Base-by-base conservation (phyloP, 2,113 vertebrate genomes). In the Leptodactylus fuscus region DNA sequence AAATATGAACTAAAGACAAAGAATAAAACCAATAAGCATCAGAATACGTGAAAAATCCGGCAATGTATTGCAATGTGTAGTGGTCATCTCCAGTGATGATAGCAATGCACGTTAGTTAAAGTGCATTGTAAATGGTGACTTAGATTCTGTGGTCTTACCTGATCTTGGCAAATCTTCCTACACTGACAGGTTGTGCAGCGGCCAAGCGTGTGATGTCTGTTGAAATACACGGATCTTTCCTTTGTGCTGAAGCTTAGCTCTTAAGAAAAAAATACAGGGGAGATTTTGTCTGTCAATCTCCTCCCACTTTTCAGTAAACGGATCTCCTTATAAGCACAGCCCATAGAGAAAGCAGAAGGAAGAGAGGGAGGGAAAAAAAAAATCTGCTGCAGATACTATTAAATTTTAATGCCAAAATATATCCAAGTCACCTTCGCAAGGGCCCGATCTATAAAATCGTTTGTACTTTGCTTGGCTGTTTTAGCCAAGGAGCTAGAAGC, bases 181-280 rank as follows among this genome's bases (percentile, higher is more conserved):
- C 34, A 41, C 67, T 58, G 55, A 75, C 62, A 49, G 46, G 9
- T 48, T 71, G 85, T 44, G 10, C 83, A 44, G 67, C 24, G 32
- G 82, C 83, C 58, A 88, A 60, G 85, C 36, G 7, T 87, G 41
- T 11, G n/a, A 77, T 89, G 53, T 86, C 65, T 88, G 49, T 80
- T 41, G 53, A 79, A 49, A 87, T 16, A 85, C 88, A 74, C 49
- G 81, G 84, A 80, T 73, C 65, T 71, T 83, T 85, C 60, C 90
- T 91, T 91, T 90, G 89, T 90, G 88, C 89, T 80, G 85, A 74
- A 88, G 90, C 91, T 86, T 60, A 71, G 84, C 62, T 86, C 88
- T 87, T 70, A 87, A 78, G 86, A 74, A 85, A 88, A 88, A 87
- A 87, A 87, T 86, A 81, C 87, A 2, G 85, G 80, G 44, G 85